Base-by-base conservation (phyloP, 2,888 invertebrate species). In the Oegoconia quadripuncta region DNA sequence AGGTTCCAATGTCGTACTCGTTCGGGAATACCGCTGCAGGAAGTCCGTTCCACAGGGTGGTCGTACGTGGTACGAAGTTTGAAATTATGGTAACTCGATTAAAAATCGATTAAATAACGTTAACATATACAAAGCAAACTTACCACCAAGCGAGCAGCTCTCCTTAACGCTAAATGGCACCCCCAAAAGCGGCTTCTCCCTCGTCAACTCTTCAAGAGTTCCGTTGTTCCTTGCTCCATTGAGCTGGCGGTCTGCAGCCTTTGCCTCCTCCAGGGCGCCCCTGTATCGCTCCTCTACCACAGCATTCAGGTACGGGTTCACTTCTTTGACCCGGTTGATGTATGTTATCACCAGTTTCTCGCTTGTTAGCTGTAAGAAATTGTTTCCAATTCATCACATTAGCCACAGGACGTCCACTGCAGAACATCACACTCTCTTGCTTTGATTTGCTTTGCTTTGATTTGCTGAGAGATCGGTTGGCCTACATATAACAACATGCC, bases 151-250 rank as follows among this genome's bases (percentile, higher is more conserved):
- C 1, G 89, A 89, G 55, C 95, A 93, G 52, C 93, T 92, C 70
- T 95, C 95, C 66, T 96, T 96, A 0, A 94, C 91, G 2, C 95
- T 94, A 29, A 95, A 88, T 0, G 96, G 96, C 12, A 96, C 90
- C 0, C 96, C 96, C 1, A 96, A 79, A 36, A 96, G 76, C 0
- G 96, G 96, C 46, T 89, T 88, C 12, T 88, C 78, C 2, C 64
- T 65, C 1, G 82, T 67, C 31, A 91, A 61, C 28, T 80, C 71
- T 1, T 82, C 77, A 3, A 86, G 57, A 2, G 62, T 52, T 0
- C 72, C 77, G 23, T 47, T 60, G 28, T 31, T 46, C 35, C 57
- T 65, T 0, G 78, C 72, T 3, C 66, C 73, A 2, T 42, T 48
- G 0, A 83, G 59, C 38, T 41, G 43, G 13, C 65, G 52, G 69